phyloP scores from a whole-genome alignment of 2,797 vertebrate genomes.

The Paguma larvata region DNA sequence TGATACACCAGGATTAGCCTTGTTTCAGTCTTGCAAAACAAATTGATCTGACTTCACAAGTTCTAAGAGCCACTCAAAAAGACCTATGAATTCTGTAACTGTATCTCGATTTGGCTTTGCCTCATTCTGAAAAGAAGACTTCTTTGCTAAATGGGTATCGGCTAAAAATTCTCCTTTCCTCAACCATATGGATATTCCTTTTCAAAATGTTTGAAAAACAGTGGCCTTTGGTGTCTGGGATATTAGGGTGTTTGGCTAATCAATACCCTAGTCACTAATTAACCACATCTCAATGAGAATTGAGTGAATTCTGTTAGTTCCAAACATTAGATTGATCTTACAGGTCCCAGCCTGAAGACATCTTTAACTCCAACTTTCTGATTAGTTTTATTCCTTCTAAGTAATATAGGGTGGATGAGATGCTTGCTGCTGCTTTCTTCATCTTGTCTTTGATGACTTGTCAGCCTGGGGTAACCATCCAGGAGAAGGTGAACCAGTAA shows the following conservation, averaged over 20 bases:
- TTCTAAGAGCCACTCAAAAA: not conserved
- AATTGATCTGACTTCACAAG: not conserved
- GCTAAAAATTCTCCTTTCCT: constrained; percentile 73
- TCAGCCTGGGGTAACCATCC: constrained; percentile 13
- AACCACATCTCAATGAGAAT: constrained; percentile 74
- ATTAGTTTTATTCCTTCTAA: constrained; percentile 59
- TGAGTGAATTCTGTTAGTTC: constrained; percentile 56
- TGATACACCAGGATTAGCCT: not conserved
- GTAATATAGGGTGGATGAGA: constrained; percentile 73
- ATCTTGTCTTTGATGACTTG: constrained; percentile 44
- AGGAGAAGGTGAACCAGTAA: constrained; percentile 82
- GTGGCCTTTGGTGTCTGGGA: constrained; percentile 47
- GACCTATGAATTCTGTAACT: not conserved
- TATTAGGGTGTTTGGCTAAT: constrained; percentile 68
- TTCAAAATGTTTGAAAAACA: constrained; percentile 76
- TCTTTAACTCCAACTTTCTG: not conserved
- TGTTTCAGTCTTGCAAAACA: not conserved
- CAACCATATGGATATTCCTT: constrained; percentile 69
- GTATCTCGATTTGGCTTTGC: not conserved
- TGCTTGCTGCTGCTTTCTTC: constrained; percentile 73
- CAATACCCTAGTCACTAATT: constrained; percentile 86
- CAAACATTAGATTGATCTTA: not conserved
- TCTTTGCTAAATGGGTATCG: not conserved
- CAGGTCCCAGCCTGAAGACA: not conserved
- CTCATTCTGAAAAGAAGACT: constrained; percentile 47